Evolutionary conservation across 2,797 vertebrate genomes (phyloP).

Genomic region (Champsocephalus esox): DNA sequence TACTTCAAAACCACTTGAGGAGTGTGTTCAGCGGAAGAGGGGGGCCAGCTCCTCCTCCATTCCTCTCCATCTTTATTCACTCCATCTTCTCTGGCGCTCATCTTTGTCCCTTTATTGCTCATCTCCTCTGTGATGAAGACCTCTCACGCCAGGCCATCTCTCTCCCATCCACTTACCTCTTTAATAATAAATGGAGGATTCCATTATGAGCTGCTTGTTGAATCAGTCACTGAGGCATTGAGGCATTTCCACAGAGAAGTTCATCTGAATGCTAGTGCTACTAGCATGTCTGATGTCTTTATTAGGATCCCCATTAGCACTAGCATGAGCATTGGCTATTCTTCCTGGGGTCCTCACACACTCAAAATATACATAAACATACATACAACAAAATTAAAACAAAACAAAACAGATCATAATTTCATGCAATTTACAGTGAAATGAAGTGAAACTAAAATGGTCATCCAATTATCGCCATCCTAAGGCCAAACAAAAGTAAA

Average conservation of each 20-base stretch:
- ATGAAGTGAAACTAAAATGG: too few relatives aligned
- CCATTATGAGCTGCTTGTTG: constrained; percentile 84
- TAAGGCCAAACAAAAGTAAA: too few relatives aligned
- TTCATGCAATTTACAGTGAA: too few relatives aligned
- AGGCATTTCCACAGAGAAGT: constrained; percentile 11
- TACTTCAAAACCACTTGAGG: neutral
- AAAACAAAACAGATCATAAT: too few relatives aligned
- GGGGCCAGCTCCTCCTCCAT: neutral
- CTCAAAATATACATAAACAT: too few relatives aligned
- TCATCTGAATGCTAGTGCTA: neutral
- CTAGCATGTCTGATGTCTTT: neutral
- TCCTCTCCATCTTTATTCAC: constrained; percentile 32
- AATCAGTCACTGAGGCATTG: constrained; percentile 56
- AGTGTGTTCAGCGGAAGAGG: neutral
- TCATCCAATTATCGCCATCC: too few relatives aligned
- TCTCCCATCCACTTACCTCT: constrained; percentile 67
- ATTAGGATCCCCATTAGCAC: too few relatives aligned
- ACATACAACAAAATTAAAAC: too few relatives aligned
- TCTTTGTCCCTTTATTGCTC: constrained; percentile 25
- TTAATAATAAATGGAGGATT: constrained; percentile 88
- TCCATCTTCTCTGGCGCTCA: neutral
- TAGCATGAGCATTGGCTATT: too few relatives aligned
- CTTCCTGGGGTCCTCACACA: too few relatives aligned
- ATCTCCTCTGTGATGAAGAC: constrained; percentile 37
- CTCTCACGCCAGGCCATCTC: constrained; percentile 71